Evolutionary conservation across 2,888 invertebrate species (phyloP).

Genomic region (Himalopsyche anomala): DNA sequence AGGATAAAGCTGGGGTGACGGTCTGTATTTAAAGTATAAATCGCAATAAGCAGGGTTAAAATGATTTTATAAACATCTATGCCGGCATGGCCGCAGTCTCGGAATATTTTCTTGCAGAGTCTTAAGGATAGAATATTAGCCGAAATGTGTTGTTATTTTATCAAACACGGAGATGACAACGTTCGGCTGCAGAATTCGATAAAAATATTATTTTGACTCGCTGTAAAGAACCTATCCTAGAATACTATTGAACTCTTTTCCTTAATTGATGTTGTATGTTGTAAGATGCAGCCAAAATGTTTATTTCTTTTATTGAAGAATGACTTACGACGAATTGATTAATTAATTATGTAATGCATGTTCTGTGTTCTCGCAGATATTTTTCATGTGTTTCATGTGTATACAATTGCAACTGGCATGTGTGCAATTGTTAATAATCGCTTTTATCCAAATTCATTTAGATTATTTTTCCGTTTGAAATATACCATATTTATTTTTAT

Average conservation of each 20-base stretch:
- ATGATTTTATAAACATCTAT: no score
- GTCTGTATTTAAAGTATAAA: no score
- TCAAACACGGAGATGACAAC: no score
- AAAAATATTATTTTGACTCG: slow-evolving; percentile 1
- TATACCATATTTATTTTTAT: slow-evolving; percentile 45
- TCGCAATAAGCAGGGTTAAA: no score
- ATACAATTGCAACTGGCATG: slow-evolving; percentile 13
- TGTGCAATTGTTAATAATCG: slow-evolving; percentile 2
- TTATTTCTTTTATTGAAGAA: slow-evolving; percentile 4
- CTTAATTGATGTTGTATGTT: slow-evolving; percentile 25
- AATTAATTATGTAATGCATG: slow-evolving; percentile 26
- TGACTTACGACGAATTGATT: neutral
- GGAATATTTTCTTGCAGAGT: no score
- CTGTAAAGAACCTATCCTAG: neutral
- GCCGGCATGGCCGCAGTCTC: no score
- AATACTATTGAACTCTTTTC: neutral
- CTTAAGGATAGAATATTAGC: no score
- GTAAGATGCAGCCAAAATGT: slow-evolving; percentile 32
- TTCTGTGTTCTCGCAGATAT: neutral
- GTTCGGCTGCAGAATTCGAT: no score
- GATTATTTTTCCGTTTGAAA: slow-evolving; percentile 47
- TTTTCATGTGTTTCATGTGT: slow-evolving; percentile 1
- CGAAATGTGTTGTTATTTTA: no score
- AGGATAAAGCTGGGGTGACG: no score
- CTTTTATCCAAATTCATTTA: neutral